Conservation (phyloP, 2,888 invertebrate species). For the Choreutis nemorana region DNA sequence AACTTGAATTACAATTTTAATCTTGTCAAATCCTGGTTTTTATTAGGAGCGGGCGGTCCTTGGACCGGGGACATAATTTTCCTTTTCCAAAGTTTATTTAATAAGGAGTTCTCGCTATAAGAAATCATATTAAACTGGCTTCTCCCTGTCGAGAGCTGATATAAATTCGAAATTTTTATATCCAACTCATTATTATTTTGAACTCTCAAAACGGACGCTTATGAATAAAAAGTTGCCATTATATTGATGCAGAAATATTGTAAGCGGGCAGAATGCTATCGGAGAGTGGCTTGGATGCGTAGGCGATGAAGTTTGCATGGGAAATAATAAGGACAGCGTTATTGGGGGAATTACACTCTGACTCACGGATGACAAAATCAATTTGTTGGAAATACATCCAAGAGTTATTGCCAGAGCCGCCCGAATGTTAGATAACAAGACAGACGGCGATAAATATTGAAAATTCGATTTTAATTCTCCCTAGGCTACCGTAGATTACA, state of each 20-base stretch:
- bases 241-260: slow-evolving; percentile 59
- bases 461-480: too few relatives aligned
- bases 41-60: slow-evolving; percentile 44
- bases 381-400: too few relatives aligned
- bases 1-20: slow-evolving; percentile 65
- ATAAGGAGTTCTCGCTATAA: slow-evolving; percentile 49
- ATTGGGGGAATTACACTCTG: slow-evolving; percentile 20
- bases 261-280: slow-evolving; percentile 32
- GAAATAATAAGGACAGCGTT: slow-evolving; percentile 17
- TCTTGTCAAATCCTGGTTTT: slow-evolving; percentile 64
- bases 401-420: too few relatives aligned
- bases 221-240: slow-evolving; percentile 54
- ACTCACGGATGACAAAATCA: too few relatives aligned
- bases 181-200: slow-evolving; percentile 56
- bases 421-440: too few relatives aligned
- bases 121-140: slow-evolving; percentile 49
- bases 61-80: slow-evolving; percentile 49
- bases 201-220: slow-evolving; percentile 43
- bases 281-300: slow-evolving; percentile 16
- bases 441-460: too few relatives aligned
- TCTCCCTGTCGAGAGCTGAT: slow-evolving; percentile 20
- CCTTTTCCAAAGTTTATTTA: slow-evolving; percentile 59
- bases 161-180: slow-evolving; percentile 62
- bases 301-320: too few relatives aligned
- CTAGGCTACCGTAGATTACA: slow-evolving; percentile 22